Percentiles rank a stretch among this genome's conserved stretches.
Conservation (phyloP, 1,140 invertebrate species). For the Drosophila bocqueti region DNA sequence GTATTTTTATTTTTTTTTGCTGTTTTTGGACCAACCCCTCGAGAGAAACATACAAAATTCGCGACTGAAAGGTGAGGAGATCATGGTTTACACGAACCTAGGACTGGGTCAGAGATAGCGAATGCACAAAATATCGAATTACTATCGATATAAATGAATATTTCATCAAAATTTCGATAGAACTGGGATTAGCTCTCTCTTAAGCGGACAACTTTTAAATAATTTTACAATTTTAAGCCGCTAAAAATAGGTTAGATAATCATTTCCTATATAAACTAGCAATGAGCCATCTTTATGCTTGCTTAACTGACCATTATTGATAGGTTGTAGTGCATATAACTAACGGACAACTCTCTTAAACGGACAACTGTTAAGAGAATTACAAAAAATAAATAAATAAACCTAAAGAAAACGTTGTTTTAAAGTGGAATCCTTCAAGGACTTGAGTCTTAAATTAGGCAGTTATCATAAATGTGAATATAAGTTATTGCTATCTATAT, state of each 20-base stretch:
- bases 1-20: not conserved
- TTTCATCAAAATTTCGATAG: too few relatives aligned
- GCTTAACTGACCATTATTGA: not conserved
- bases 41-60: conserved; percentile 1
- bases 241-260: not conserved
- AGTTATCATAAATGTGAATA: not conserved
- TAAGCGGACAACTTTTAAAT: not conserved
- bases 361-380: not conserved
- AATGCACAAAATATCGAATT: not conserved
- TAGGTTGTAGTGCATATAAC: not conserved
- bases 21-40: conserved; percentile 11
- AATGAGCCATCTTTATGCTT: not conserved
- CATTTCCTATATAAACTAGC: not conserved
- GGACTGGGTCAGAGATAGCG: conserved; percentile 11
- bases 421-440: not conserved
- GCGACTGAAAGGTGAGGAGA: conserved; percentile 11
- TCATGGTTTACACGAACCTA: conserved; percentile 7
- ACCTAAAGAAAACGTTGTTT: not conserved
- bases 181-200: not conserved
- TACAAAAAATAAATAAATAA: not conserved
- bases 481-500: not conserved
- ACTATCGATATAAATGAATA: not conserved
- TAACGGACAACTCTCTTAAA: not conserved
- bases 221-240: not conserved
- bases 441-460: not conserved